phyloP scores from a whole-genome alignment of 2,113 vertebrate species.

The Hydrochoerus hydrochaeris region DNA sequence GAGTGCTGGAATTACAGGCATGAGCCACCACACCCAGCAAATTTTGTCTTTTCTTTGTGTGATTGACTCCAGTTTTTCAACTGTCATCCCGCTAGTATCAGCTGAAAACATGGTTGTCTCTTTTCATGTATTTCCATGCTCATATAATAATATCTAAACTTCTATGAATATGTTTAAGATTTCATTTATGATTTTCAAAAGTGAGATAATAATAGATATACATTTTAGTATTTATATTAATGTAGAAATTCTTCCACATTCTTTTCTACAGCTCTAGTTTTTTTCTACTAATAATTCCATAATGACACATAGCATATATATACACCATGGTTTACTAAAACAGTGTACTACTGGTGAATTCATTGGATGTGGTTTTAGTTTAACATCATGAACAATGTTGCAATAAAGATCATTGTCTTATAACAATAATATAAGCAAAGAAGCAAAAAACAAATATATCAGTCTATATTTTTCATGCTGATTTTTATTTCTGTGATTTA shows the following conservation, averaged over 20 bases:
- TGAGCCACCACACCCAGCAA: no score
- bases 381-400: background rate
- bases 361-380: background rate
- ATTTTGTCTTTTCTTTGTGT: no score
- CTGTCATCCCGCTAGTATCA: background rate
- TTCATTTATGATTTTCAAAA: background rate
- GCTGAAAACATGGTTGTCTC: background rate
- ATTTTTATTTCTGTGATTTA: background rate
- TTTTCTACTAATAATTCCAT: background rate
- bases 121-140: background rate
- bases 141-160: background rate
- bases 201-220: background rate
- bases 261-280: background rate
- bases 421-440: background rate
- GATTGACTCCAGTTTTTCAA: background rate
- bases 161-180: background rate
- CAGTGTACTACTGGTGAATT: background rate
- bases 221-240: background rate
- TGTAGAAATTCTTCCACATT: background rate
- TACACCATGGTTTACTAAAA: constrained; percentile 21
- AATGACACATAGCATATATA: background rate
- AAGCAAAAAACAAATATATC: background rate
- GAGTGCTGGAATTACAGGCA: no score
- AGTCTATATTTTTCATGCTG: background rate
- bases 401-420: background rate